Evolutionary conservation across 2,888 invertebrate genomes (phyloP), one percentile per base, ranked within the genome.

Genomic region (Pantelozetes paolii): DNA sequence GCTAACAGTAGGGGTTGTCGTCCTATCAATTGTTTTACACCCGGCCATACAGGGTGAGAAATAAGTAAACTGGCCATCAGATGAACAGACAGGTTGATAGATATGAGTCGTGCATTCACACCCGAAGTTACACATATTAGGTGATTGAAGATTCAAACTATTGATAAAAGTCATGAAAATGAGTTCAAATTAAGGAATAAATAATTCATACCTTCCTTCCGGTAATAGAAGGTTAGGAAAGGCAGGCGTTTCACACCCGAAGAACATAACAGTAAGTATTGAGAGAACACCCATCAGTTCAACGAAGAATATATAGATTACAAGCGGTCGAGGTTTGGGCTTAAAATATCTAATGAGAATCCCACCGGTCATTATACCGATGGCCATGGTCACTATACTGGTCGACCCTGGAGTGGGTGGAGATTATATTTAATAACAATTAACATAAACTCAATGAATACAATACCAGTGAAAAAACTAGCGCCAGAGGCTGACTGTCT

Each of bases 21-120:
- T 59, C 28, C 74, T 76, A 28, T 74, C 69, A 30, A 50, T 15
- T 18, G 76, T 77, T 8, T 79, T 80, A 74, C 79, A 90, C 0
- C 90, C 90, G 2, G 90, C 90, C 79, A 88, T 87, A 81, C 90
- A 90, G 0, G 90, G 88, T 0, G 88, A 89, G 80, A 87, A 90
- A 80, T 86, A 90, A 0, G 87, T 88, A 8, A 84, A 76, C 1
- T 57, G 32, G 8, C 77, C 77, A 23, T 78, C 78, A 13, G 75
- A 62, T 30, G 74, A 75, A 69, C 78, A 78, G 5, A 77, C 73
- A 6, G 78, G 78, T 45, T 78, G 77, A 54, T 77, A 78, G 18
- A 78, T 75, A 36, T 54, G 50, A n/a, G 74, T 59, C 2, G 78
- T 76, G 50, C 78, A 78, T 1, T 70, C 75, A 48, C 78, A 78